Conservation (phyloP, 2,113 vertebrate species). For the Hystrix brachyura region DNA sequence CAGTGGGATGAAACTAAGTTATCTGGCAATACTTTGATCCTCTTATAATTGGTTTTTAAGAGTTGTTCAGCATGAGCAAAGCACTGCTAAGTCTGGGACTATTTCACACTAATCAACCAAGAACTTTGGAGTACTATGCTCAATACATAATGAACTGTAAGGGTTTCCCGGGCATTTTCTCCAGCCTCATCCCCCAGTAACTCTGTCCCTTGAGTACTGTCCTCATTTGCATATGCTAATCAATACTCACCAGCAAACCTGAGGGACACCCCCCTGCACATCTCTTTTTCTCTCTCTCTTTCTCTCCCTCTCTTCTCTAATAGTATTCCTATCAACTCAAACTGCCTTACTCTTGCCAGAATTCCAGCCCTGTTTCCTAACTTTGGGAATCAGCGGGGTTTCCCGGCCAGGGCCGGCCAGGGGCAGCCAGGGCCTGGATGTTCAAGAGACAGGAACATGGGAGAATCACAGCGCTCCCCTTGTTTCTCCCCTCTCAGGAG, state of each 20-base stretch:
- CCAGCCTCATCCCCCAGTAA: not conserved
- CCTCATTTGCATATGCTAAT: not conserved
- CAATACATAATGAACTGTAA: not conserved
- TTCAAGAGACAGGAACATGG: not conserved
- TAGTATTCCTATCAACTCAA: not conserved
- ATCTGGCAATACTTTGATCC: not conserved
- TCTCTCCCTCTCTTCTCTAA: not conserved
- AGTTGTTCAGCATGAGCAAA: not conserved
- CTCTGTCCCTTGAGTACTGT: not conserved
- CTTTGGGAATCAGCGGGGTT: not conserved
- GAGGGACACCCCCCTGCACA: not conserved
- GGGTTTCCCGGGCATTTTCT: not conserved
- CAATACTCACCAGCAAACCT: not conserved
- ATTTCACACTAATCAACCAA: not conserved
- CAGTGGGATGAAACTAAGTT: conserved; percentile 17
- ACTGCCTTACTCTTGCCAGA: not conserved
- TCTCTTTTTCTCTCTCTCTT: not conserved
- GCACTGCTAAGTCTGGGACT: not conserved
- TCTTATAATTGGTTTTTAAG: conserved; percentile 18
- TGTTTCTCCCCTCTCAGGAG: not conserved
- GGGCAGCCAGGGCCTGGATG: not conserved
- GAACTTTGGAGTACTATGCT: not conserved
- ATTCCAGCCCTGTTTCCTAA: not conserved
- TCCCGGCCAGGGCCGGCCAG: not conserved
- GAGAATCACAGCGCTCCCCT: not conserved